Evolutionary conservation across 2,797 vertebrate species (phyloP), one percentile per base, ranked within the genome.

Genomic region (Ctenochaetus hawaiiensis): DNA sequence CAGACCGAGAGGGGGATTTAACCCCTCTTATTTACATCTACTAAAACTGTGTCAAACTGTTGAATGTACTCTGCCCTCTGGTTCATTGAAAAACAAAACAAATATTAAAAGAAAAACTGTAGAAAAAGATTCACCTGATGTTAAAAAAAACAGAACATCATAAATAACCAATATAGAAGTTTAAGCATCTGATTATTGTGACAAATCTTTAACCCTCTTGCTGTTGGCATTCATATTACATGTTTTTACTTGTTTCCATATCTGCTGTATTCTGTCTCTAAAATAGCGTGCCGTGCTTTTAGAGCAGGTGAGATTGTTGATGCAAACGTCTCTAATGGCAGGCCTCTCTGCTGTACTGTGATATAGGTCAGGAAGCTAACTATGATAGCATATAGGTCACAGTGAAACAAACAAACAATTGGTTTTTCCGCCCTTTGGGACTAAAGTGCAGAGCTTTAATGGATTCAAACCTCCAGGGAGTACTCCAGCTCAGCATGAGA

Each of bases 401-500:
- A 75, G 72, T 3, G 53, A 48, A 52, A 68, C 63, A 67, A 64
- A 87, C 56, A 89, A 88, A 87, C 83, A 87, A 72, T 78, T 53
- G 80, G 43, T 71, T 76, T 62, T 47, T 74, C 58, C 45, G 16
- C 75, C 86, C 73, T 41, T 18, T 56, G 87, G 76, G 88, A 87
- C 67, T 49, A 67, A 56, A 73, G 26, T 47, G 68, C 65, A 56
- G 51, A 58, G 64, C 65, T 65, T 51, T 88, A 87, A 92, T 89
- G 71, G 84, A 84, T 86, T 88, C 77, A 75, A 69, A 74, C 81
- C 87, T 81, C 75, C 67, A 72, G 87, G 80, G 86, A 90, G 75
- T 34, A 59, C 68, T 72, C 7, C 51, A 67, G 61, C 61, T 70
- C 68, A 71, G 67, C 67, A 67, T 67, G 76, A 82, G 67, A 88